phyloP scores from a whole-genome alignment of 1,140 invertebrate species.

The Microvelia longipes region DNA sequence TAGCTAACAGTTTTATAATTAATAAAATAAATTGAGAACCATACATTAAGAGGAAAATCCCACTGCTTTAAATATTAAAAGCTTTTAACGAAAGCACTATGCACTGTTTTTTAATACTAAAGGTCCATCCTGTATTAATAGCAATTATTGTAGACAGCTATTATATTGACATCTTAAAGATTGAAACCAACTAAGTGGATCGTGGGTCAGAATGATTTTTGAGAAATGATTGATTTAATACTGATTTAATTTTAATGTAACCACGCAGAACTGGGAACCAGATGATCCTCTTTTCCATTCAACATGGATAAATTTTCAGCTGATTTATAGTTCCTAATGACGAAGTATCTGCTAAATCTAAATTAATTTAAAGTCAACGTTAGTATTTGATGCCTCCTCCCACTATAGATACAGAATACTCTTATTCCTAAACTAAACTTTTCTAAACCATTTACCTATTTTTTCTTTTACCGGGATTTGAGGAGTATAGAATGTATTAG shows the following conservation, averaged over 20 bases:
- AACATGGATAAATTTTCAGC: neutral
- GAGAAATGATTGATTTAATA: too few species aligned
- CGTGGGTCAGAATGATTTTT: too few species aligned
- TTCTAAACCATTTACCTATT: neutral
- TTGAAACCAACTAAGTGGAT: too few species aligned
- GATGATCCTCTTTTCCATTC: neutral
- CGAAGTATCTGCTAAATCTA: neutral
- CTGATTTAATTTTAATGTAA: too few species aligned
- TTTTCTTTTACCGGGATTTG: neutral
- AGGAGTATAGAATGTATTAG: neutral
- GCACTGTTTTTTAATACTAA: neutral
- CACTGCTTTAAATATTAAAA: neutral
- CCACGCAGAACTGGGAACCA: too few species aligned
- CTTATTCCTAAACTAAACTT: neutral
- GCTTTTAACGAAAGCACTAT: neutral
- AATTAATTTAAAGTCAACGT: neutral
- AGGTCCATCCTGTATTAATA: too few species aligned
- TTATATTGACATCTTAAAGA: too few species aligned
- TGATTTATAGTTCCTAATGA: neutral
- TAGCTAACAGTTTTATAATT: neutral
- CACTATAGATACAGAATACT: too few species aligned
- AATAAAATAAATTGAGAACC: neutral
- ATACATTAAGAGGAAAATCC: neutral
- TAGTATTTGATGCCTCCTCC: too few species aligned
- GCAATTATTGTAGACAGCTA: too few species aligned